phyloP scores from a whole-genome alignment of 1,140 invertebrate genomes.

The Hycleus cichorii region DNA sequence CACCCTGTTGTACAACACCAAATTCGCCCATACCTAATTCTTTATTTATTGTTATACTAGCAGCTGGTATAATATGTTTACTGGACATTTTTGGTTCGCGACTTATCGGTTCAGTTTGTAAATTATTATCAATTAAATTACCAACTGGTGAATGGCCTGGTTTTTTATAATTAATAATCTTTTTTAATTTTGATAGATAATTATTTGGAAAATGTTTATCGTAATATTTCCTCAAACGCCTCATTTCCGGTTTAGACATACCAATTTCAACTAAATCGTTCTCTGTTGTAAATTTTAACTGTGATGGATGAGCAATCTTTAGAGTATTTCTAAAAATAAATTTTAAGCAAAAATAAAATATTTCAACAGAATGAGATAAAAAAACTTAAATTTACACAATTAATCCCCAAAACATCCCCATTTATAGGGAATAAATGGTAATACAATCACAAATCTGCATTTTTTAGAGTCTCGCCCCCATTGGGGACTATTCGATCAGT shows the following conservation, averaged over 20 bases:
- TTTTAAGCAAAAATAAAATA: background rate
- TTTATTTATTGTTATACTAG: constrained; percentile 90
- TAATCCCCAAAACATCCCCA: too few relatives aligned
- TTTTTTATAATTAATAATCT: constrained; percentile 54
- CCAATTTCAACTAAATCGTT: constrained; percentile 87
- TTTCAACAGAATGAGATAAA: too few relatives aligned
- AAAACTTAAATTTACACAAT: too few relatives aligned
- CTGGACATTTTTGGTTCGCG: constrained; percentile 58
- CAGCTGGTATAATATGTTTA: constrained; percentile 93
- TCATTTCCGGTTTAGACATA: constrained; percentile 91
- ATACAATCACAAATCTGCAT: too few relatives aligned
- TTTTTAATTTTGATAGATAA: constrained; percentile 87
- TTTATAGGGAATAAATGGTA: too few relatives aligned
- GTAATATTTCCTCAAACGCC: constrained; percentile 87
- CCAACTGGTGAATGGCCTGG: constrained; percentile 37
- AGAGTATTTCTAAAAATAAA: constrained; percentile 56
- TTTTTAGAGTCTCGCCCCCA: too few relatives aligned
- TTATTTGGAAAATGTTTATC: constrained; percentile 89
- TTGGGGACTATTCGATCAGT: too few relatives aligned
- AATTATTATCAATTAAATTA: constrained; percentile 26
- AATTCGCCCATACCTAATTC: constrained; percentile 94
- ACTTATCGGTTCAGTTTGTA: constrained; percentile 26
- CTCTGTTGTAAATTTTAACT: constrained; percentile 94
- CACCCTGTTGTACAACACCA: constrained; percentile 94
- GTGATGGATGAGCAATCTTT: constrained; percentile 80